phyloP scores from a whole-genome alignment of 35 echinoderm and acorn worm genomes.

The Amphiura filiformis region DNA sequence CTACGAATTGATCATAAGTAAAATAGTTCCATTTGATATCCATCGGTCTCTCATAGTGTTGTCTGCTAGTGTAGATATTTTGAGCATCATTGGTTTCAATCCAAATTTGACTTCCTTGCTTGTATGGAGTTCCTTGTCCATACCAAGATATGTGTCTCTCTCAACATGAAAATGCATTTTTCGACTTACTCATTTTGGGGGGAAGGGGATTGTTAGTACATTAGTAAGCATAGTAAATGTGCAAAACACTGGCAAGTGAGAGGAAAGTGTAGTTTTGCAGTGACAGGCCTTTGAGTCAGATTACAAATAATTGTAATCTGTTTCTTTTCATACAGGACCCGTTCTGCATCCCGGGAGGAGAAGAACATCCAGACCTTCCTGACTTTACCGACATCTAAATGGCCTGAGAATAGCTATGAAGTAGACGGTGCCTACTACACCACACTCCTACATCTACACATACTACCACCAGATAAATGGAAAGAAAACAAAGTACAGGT shows the following conservation, averaged over 20 bases:
- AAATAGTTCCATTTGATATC: too few species aligned
- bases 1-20: neutral
- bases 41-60: too few species aligned
- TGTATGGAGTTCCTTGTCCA: too few species aligned
- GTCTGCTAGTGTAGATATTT: too few species aligned
- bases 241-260: neutral
- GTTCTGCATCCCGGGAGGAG: conserved; percentile 85
- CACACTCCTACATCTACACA: conserved; percentile 48
- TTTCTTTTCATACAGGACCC: conserved; percentile 52
- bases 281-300: too few species aligned
- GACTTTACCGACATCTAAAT: conserved; percentile 78
- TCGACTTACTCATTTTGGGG: neutral
- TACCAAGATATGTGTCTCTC: too few species aligned
- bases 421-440: conserved; percentile 91
- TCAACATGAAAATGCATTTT: neutral
- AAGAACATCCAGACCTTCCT: conserved; percentile 79
- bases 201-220: neutral
- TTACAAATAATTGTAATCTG: too few species aligned
- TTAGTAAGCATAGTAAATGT: neutral
- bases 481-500: conserved; percentile 57
- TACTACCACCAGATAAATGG: conserved; percentile 83
- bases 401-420: conserved; percentile 90
- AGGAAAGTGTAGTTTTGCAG: too few species aligned
- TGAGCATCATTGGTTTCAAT: too few species aligned
- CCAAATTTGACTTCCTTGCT: too few species aligned